A percentile compares a stretch with the other conserved stretches of the same genome.
Evolutionary conservation across 2,888 invertebrate genomes (phyloP).

Genomic region (Tenthredo scrophulariae): DNA sequence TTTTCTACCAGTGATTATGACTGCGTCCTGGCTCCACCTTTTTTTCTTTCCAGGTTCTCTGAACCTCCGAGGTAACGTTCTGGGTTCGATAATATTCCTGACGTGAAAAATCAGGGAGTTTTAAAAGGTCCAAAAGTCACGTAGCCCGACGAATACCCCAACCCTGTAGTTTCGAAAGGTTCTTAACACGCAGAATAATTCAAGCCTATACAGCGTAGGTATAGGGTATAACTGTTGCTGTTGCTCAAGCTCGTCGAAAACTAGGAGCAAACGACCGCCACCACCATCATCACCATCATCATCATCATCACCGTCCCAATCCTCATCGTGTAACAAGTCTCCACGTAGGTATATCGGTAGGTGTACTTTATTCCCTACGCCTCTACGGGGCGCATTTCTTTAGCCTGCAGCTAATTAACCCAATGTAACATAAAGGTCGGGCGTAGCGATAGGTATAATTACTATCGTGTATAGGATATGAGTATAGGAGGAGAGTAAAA

Average conservation of each 20-base stretch:
- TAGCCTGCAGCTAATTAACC: constrained; percentile 8
- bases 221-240: not conserved
- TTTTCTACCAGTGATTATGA: not conserved
- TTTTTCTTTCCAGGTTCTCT: not conserved
- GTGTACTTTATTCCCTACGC: not conserved
- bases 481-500: not conserved
- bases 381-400: not conserved
- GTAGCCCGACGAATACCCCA: not conserved
- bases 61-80: not conserved
- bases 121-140: not conserved
- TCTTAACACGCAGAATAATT: not conserved
- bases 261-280: not conserved
- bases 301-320: not conserved
- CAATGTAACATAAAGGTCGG: not conserved
- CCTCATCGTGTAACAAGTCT: not conserved
- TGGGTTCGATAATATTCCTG: constrained; percentile 4
- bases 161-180: not conserved
- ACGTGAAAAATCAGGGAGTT: constrained; percentile 18
- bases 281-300: not conserved
- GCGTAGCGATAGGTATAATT: not conserved
- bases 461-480: not conserved
- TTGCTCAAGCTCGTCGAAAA: not conserved
- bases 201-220: not conserved
- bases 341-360: not conserved
- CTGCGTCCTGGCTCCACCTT: constrained; percentile 39